A percentile compares a stretch with the other conserved stretches of the same genome.
Evolutionary conservation across 1,140 invertebrate genomes (phyloP).

Genomic region (Macrotrachela quadricornifera): DNA sequence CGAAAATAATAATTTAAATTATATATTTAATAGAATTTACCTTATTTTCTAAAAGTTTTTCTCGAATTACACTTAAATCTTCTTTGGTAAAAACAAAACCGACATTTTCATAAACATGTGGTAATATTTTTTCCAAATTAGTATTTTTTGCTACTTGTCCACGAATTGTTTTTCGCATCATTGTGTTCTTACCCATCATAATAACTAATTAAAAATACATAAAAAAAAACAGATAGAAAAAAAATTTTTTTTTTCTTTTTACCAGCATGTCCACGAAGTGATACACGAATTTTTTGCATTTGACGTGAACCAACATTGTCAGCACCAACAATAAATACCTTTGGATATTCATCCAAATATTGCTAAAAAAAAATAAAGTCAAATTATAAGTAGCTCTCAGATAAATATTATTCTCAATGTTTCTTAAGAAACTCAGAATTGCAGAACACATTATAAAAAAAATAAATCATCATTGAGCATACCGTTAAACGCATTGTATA

Average conservation of each 20-base stretch:
- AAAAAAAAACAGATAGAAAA: too few relatives aligned
- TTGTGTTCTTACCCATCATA: constrained; percentile 98
- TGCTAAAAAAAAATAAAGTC: neutral
- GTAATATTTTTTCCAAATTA: constrained; percentile 70
- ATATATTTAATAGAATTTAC: constrained; percentile 27
- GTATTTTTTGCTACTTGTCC: constrained; percentile 85
- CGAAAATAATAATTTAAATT: too few relatives aligned
- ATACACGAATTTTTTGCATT: constrained; percentile 96
- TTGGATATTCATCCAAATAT: constrained; percentile 55
- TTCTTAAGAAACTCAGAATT: too few relatives aligned
- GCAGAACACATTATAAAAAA: too few relatives aligned
- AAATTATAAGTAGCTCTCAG: too few relatives aligned
- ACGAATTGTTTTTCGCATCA: constrained; percentile 97
- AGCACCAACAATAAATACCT: constrained; percentile 91
- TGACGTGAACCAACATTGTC: constrained; percentile 99
- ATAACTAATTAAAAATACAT: constrained; percentile 30
- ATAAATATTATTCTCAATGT: too few relatives aligned
- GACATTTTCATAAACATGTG: constrained; percentile 87
- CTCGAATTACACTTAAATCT: constrained; percentile 75
- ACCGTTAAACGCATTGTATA: neutral
- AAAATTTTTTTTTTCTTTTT: too few relatives aligned
- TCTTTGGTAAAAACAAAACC: constrained; percentile 95
- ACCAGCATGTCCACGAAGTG: constrained; percentile 47
- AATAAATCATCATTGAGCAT: too few relatives aligned
- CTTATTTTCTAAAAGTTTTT: constrained; percentile 82